Evolutionary conservation across 2,888 invertebrate genomes (phyloP).

Genomic region (Netelia virgata): DNA sequence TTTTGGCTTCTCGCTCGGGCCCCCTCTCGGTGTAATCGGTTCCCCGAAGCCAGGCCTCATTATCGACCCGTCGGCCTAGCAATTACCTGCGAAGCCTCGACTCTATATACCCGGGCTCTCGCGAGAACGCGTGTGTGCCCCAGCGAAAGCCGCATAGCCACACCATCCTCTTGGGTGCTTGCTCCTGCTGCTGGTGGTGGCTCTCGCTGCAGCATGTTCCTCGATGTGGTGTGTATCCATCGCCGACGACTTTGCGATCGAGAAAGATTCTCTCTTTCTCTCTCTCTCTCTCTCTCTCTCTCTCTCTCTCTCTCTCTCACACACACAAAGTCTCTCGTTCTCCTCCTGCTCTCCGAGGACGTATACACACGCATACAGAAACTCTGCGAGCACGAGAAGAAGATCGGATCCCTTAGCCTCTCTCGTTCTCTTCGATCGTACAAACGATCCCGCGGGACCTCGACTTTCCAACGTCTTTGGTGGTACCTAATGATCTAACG

Average conservation of each 20-base stretch:
- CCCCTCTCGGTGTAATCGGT: conserved; percentile 82
- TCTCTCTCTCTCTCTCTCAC: background rate
- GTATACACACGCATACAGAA: conserved; percentile 7
- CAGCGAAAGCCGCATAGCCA: conserved; percentile 62
- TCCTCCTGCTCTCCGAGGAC: conserved; percentile 4
- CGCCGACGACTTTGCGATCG: conserved; percentile 59
- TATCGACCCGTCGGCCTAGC: conserved; percentile 85
- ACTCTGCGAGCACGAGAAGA: conserved; percentile 39
- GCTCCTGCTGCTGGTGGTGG: conserved; percentile 33
- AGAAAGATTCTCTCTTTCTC: background rate
- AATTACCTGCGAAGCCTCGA: conserved; percentile 84
- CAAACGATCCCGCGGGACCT: conserved; percentile 30
- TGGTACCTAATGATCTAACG: conserved; percentile 3
- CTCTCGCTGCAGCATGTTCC: conserved; percentile 14
- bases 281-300: background rate
- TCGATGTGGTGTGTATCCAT: conserved; percentile 64
- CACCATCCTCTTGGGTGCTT: conserved; percentile 39
- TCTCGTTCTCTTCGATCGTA: conserved; percentile 11
- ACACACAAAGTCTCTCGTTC: background rate
- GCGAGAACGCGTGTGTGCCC: conserved; percentile 64
- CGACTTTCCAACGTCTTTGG: conserved; percentile 24
- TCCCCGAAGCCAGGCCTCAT: conserved; percentile 85
- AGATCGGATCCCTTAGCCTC: conserved; percentile 36
- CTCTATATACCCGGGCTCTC: conserved; percentile 79
- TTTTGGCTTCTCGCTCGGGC: conserved; percentile 75